Evolutionary conservation across 2,113 vertebrate species (phyloP), one percentile per base, ranked within the genome.

Genomic region (Tamias sibiricus): DNA sequence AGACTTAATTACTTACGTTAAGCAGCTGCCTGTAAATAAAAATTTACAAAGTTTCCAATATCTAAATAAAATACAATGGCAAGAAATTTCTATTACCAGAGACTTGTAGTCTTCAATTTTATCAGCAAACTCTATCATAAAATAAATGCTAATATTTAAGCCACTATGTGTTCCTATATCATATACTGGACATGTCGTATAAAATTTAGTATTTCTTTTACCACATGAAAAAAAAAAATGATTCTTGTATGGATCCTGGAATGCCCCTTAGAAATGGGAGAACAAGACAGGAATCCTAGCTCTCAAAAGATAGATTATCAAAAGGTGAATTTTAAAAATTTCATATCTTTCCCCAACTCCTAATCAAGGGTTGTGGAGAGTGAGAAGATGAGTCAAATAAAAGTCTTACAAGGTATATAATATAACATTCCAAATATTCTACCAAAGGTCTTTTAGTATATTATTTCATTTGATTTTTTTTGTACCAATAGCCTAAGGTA

Each of bases 81-180:
- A 88, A 69, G 62, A 59, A 62, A 54, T 1, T 52, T 88, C 17
- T 64, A 40, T 28, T 57, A 32, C 12, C 20, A 57, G 66, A 32
- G 13, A 86, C 13, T 94, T 75, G 0, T 74, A 94, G 32, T 75
- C 16, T 59, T 83, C 82, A 28, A 8, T 82, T 28, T 81, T 59
- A 69, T 74, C n/a, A 91, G 44, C 32, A 54, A 94, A 82, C 9
- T 90, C 19, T 54, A 11, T 47, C 72, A 32, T 26, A 85, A 80
- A 91, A 76, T 81, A 94, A 47, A 76, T 82, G 13, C 20, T 92
- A 12, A 68, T 81, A 44, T 85, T 81, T 94, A 35, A 76, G 22
- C 13, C 6, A 84, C 9, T 44, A 28, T 87, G 91, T 69, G 20
- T 40, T 71, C 42, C 94, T 90, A 47, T 75, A 32, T 81, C 44